Base-by-base conservation (phyloP, 2,113 vertebrate genomes). In the Orientallactaga bullata region DNA sequence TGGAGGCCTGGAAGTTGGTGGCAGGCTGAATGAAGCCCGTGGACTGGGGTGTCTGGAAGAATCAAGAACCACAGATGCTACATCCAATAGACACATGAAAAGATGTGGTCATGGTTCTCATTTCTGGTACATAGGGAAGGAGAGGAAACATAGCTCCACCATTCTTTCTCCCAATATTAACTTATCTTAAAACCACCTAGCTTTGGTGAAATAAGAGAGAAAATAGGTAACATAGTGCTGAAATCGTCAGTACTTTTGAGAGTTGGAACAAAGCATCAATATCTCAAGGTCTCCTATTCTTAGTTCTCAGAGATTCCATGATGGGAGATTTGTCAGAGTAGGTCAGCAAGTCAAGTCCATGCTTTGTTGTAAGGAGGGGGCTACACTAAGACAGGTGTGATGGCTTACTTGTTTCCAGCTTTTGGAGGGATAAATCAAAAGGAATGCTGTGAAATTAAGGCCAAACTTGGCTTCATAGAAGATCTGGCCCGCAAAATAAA, bases 41-140 rank as follows among this genome's bases (percentile, higher is more conserved):
- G 32, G n/a, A 0, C 9, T 71, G 30, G 16, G 20, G 7, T 12
- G 20, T 32, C 20, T 69, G 42, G 20, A 5, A 5, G 82, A 82
- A 65, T 39, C 39, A n/a, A 39, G 13, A 18, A 37, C 8, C 47
- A 37, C 16, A 39, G 28, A 47, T 37, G 3, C 1, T 7, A 58
- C 0, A 3, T 13, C 23, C n/a, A 47, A 20, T 7, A 77, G 79
- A 73, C 2, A 47, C 1, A 32, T 1, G 7, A 69, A 30, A 69
- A 72, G 39, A 39, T 11, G 26, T 21, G 24, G 13, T 58, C 60
- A 39, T 17, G 4, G 63, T 6, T 24, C 17, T 7, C 10, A 82
- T 55, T 32, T 74, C n/a, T 39, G 58, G 17, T 16, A 58, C 39
- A 69, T 2, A 65, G 30, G 18, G 28, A 88, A 78, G 7, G 28